Conservation (phyloP, 2,888 invertebrate species). For the Taphrorychus bicolor region DNA sequence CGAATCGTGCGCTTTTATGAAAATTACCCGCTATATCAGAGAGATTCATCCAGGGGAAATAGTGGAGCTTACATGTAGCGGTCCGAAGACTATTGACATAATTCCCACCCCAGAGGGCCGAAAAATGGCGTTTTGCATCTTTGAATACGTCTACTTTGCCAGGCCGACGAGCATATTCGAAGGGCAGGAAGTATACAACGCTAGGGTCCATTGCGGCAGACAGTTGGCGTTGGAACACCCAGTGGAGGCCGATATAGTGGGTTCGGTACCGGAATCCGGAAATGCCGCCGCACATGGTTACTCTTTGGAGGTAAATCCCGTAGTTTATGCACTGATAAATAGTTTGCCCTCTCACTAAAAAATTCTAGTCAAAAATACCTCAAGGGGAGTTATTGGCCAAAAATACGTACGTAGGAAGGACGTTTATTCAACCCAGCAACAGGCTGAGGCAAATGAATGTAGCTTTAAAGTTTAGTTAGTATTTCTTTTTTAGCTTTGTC, state of each 20-base stretch:
- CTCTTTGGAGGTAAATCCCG: slow-evolving; percentile 83
- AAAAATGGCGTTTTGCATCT: slow-evolving; percentile 94
- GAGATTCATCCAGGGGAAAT: slow-evolving; percentile 96
- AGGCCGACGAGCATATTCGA: slow-evolving; percentile 95
- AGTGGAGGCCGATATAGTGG: slow-evolving; percentile 93
- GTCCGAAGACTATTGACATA: slow-evolving; percentile 85
- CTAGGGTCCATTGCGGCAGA: slow-evolving; percentile 90
- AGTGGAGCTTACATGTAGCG: slow-evolving; percentile 85
- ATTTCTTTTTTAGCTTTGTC: slow-evolving; percentile 4
- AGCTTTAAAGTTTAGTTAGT: slow-evolving; percentile 87
- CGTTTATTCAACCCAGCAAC: slow-evolving; percentile 96
- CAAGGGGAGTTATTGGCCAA: slow-evolving; percentile 95
- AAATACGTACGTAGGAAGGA: slow-evolving; percentile 95
- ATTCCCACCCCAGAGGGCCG: slow-evolving; percentile 81
- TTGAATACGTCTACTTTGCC: slow-evolving; percentile 99
- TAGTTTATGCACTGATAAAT: not conserved
- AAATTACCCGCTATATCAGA: slow-evolving; percentile 82
- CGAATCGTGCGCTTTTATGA: slow-evolving; percentile 95
- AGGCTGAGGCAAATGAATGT: slow-evolving; percentile 90
- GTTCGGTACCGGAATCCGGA: slow-evolving; percentile 96
- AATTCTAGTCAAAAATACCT: slow-evolving; percentile 79
- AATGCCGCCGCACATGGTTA: slow-evolving; percentile 97
- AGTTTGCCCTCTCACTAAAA: not conserved
- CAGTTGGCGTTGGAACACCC: slow-evolving; percentile 91
- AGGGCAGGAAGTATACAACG: slow-evolving; percentile 93